These are phyloP conservation scores for Polydrusus pterygomalis DNA, from an alignment of 2,888 invertebrate genomes.

Conservation along the genomic window DNA sequence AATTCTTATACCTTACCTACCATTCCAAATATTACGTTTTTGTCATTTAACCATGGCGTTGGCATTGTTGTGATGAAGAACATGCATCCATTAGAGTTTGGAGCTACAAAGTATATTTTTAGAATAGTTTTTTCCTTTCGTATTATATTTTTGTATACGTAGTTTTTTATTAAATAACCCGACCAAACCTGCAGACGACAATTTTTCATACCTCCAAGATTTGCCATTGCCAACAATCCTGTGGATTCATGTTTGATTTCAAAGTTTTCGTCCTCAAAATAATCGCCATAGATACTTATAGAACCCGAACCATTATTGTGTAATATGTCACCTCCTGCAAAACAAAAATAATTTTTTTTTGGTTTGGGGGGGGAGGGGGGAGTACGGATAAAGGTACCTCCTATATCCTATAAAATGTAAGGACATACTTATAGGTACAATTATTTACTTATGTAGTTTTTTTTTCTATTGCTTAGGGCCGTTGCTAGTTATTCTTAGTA, in stretches of 20 bases:
- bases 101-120: constrained; percentile 76
- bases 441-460: too few relatives aligned
- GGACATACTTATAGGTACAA: too few relatives aligned
- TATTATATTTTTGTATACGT: not conserved
- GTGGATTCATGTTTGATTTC: constrained; percentile 85
- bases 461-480: too few relatives aligned
- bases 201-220: constrained; percentile 69
- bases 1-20: constrained; percentile 74
- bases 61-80: constrained; percentile 94
- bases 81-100: constrained; percentile 95
- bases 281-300: constrained; percentile 89
- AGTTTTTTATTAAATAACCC: not conserved
- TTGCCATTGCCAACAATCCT: constrained; percentile 95
- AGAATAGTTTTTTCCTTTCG: too few relatives aligned
- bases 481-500: too few relatives aligned
- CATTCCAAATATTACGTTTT: constrained; percentile 93
- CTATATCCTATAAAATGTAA: too few relatives aligned
- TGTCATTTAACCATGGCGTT: constrained; percentile 92
- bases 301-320: constrained; percentile 89
- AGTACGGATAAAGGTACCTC: too few relatives aligned
- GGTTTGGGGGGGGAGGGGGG: too few relatives aligned
- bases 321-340: constrained; percentile 88
- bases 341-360: too few relatives aligned
- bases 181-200: not conserved
- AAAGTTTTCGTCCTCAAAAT: constrained; percentile 92